These are phyloP conservation scores for Papilio dardanus DNA, from an alignment of 1,140 invertebrate genomes.

Conservation along the genomic window DNA sequence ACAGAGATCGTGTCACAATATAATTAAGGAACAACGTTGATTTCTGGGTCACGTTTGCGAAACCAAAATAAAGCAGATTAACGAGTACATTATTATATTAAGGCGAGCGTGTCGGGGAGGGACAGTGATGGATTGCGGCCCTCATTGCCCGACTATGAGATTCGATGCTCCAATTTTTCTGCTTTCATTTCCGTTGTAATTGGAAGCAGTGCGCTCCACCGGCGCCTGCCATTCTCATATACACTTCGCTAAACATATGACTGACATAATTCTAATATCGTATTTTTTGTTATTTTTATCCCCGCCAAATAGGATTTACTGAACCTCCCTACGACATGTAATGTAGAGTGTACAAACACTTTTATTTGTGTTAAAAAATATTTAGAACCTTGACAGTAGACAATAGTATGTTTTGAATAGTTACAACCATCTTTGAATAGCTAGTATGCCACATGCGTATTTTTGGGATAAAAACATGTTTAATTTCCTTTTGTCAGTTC, in stretches of 20 bases:
- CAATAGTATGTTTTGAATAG: background rate
- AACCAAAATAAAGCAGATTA: constrained; percentile 30
- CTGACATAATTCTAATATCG: background rate
- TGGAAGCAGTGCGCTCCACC: background rate
- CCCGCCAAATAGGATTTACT: no score
- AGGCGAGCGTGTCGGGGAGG: background rate
- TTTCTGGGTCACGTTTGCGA: constrained; percentile 15
- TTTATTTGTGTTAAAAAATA: background rate
- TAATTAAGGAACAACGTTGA: constrained; percentile 25
- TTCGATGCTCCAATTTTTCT: constrained; percentile 25
- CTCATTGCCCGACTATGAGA: constrained; percentile 1
- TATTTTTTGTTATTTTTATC: background rate
- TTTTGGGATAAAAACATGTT: background rate
- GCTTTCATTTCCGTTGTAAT: constrained; percentile 31
- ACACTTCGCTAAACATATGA: background rate
- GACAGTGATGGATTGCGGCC: constrained; percentile 27
- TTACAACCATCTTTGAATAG: background rate
- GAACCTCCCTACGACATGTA: no score
- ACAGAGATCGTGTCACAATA: background rate
- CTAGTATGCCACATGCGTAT: background rate
- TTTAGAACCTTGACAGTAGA: background rate
- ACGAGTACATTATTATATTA: constrained; percentile 33
- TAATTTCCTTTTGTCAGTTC: constrained; percentile 10
- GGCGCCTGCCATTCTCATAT: background rate
- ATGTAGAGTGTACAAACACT: no score